Base-by-base conservation (phyloP, 2,113 vertebrate genomes). In the Peucedramus taeniatus region DNA sequence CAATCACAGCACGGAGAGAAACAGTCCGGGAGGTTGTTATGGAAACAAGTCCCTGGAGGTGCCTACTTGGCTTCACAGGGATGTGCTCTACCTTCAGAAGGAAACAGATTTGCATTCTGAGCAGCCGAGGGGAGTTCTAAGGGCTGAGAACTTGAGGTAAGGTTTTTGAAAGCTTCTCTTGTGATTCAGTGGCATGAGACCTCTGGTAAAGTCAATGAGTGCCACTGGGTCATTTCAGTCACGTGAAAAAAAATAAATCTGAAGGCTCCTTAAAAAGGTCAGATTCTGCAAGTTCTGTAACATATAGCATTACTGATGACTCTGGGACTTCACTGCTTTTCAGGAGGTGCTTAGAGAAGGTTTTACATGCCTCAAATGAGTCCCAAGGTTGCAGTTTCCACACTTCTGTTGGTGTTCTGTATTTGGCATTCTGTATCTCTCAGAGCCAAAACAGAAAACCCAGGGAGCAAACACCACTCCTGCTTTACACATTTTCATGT, bases 1-100 rank as follows among this genome's bases (percentile, higher is more conserved):
- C 88, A 97, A 96, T 90, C 97, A 96, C 94, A 87, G 95, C 91
- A 74, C 47, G 75, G 90, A 96, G 94, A 97, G 97, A 98, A 98
- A 97, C 93, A 97, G 98, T 97, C 99, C 96, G 96, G 98, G 97
- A 98, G 98, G 98, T 99, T 99, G 98, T 98, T 98, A 99, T 97
- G 97, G 99, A 98, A 99, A 99, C 99, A 97, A 97, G 95, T 97
- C 97, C 96, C 97, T 19, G 61, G 97, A 96, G 97, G 96, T 93
- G 88, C 91, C 57, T 89, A 90, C 96, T 97, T 94, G 65, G 66
- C 90, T 71, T 89, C 98, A 94, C 87, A 60, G 86, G 79, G 97
- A 92, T 97, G 94, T 94, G 97, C 97, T 97, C 81, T 96, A 92
- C 97, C 97, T 97, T 97, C 86, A 79, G 93, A 93, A 94, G 50